Base-by-base conservation (phyloP, 2,888 invertebrate species). In the Megalurothrips usitatus region DNA sequence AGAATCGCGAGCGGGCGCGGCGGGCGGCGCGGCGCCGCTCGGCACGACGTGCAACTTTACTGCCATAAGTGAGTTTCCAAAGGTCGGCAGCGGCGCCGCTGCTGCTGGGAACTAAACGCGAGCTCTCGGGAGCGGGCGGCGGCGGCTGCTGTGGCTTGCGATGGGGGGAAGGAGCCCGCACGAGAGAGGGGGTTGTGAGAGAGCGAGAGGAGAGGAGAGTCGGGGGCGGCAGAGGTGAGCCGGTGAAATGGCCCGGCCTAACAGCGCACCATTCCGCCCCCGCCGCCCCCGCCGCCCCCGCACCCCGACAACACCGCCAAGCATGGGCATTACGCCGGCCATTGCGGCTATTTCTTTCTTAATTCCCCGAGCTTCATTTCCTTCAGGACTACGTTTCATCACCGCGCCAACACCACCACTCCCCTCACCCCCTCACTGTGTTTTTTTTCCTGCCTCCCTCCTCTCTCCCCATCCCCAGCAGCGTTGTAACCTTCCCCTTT, bases 301-400 rank as follows among this genome's bases (percentile, higher is more conserved):
- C 34, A 43, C 34, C 34, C 34, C 34, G 2, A 43, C 34, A 43
- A 43, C 34, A 43, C 34, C 34, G 58, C 23, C 2, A 12, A 26
- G 68, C 68, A 23, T 9, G 58, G n/a, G 68, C 68, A 75, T 75
- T 75, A 75, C 68, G 68, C 68, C 68, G 26, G 23, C 26, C 68
- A 75, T 75, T 58, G 58, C 58, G 58, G 58, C 58, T 58, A 58
- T 75, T 75, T 75, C 68, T 75, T 75, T 75, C 68, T 75, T 75
- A 75, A 75, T 75, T 75, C 68, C 68, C 68, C 68, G 12, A 23
- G 23, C 68, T 75, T 75, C 68, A 75, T 75, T 75, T 75, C 68
- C 68, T 75, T 26, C 68, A 58, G 58, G 58, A 58, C 58, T 58
- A 26, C 68, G 68, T 75, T 75, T 75, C 68, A 75, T 75, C 68